Base-by-base conservation (phyloP, 2,797 vertebrate genomes). In the Sciaenops ocellatus region DNA sequence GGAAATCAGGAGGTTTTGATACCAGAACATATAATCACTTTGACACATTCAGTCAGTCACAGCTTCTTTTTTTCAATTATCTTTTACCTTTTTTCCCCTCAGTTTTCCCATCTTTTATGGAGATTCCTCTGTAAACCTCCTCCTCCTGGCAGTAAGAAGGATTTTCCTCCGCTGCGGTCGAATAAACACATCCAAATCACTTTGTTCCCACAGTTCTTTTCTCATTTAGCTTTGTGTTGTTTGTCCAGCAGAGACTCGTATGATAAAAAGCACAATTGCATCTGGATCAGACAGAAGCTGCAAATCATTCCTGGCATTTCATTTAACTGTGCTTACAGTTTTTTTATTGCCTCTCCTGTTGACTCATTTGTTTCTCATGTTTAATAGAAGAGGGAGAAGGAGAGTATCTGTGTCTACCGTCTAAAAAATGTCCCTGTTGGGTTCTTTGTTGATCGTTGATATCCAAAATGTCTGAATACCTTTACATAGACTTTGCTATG, bases 281-380 rank as follows among this genome's bases (percentile, higher is more conserved):
- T 69, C 68, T 47, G 46, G 56, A 70, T 73, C 69, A 82, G 48
- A 69, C 60, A 15, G 59, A 47, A 62, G 73, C 69, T 63, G 61
- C 65, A 77, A 83, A 80, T 83, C 73, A 54, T 61, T 71, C 22
- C 28, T 82, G 75, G 48, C 72, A n/a, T 55, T 76, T 78, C 18
- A 71, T 79, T 66, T 50, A 73, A 50, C 24, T 67, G 51, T n/a
- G 64, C 64, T 66, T 57, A 26, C 24, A 18, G 57, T 34, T 55
- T 68, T 30, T 61, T 73, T 79, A 65, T 66, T 56, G 47, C 54
- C 44, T 56, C 46, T 30, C 18, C 30, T 66, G 61, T 56, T 16
- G 66, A 52, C 74, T 78, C 44, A 44, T 82, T 78, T 85, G 71
- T 85, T 75, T 64, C 34, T 70, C 59, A 65, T 69, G 69, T 69